Conservation (phyloP, 2,113 vertebrate species). For the Hemichromis elongatus region DNA sequence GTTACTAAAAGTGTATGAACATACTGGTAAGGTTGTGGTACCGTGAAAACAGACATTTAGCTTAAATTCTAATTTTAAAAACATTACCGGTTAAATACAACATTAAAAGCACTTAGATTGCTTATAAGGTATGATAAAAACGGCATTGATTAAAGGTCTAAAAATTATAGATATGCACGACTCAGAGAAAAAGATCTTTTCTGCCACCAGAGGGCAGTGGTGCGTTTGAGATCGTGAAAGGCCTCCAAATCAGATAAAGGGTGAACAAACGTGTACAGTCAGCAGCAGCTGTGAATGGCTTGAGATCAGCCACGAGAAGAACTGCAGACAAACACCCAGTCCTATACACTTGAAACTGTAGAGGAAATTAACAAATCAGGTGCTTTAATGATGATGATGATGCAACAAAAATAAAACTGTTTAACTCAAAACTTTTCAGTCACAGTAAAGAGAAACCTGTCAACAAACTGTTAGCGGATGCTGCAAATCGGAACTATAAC, state of each 20-base stretch:
- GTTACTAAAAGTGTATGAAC: neutral
- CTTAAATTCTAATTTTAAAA: neutral
- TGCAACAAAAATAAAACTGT: neutral
- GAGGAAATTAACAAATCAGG: neutral
- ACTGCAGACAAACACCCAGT: neutral
- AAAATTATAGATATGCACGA: neutral
- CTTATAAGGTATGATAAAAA: neutral
- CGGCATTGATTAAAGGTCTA: neutral
- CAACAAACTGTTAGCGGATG: neutral
- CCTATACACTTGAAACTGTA: neutral
- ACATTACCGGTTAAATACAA: neutral
- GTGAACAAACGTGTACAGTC: neutral
- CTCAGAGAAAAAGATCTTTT: neutral
- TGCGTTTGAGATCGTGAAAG: neutral
- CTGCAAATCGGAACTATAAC: neutral
- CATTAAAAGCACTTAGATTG: neutral
- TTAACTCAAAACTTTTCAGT: neutral
- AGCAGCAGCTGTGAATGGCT: neutral
- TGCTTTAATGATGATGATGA: neutral
- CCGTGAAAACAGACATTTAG: neutral
- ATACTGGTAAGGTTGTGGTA: neutral
- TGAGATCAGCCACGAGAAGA: neutral
- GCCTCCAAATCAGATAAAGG: neutral
- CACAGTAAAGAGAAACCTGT: neutral
- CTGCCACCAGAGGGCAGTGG: slow-evolving; percentile 37